A percentile compares a stretch with the other conserved stretches of the same genome.
Conservation (phyloP, 2,888 invertebrate species). For the Deroplatys truncata region DNA sequence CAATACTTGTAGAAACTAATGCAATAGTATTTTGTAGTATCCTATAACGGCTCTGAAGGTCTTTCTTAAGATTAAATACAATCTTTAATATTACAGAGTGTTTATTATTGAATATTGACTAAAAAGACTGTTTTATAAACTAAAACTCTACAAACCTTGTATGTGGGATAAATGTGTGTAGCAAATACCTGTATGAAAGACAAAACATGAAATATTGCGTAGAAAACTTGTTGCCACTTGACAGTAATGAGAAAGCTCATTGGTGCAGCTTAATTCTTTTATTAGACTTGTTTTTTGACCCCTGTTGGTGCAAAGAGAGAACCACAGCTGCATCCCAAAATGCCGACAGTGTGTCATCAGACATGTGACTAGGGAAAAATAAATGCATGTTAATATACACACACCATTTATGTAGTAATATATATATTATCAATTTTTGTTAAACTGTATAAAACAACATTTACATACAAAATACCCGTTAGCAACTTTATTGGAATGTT, state of each 20-base stretch:
- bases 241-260: not conserved
- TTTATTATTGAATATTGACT: no score
- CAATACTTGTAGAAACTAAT: no score
- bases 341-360: not conserved
- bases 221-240: not conserved
- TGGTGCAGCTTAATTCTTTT: not conserved
- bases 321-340: not conserved
- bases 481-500: conserved; percentile 11
- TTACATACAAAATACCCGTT: conserved; percentile 15
- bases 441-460: not conserved
- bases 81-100: no score
- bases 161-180: not conserved
- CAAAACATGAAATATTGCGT: not conserved
- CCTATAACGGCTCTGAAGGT: no score
- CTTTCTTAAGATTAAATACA: no score
- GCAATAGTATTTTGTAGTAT: no score
- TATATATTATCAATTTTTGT: not conserved
- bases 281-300: not conserved
- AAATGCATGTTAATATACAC: not conserved
- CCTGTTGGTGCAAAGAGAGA: not conserved
- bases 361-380: not conserved
- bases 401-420: not conserved
- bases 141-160: no score
- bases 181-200: not conserved
- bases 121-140: no score